Percentiles rank a stretch among this genome's conserved stretches.
These are phyloP conservation scores for Platysteira castanea DNA, from an alignment of 2,113 vertebrate genomes.

Conservation along the genomic window DNA sequence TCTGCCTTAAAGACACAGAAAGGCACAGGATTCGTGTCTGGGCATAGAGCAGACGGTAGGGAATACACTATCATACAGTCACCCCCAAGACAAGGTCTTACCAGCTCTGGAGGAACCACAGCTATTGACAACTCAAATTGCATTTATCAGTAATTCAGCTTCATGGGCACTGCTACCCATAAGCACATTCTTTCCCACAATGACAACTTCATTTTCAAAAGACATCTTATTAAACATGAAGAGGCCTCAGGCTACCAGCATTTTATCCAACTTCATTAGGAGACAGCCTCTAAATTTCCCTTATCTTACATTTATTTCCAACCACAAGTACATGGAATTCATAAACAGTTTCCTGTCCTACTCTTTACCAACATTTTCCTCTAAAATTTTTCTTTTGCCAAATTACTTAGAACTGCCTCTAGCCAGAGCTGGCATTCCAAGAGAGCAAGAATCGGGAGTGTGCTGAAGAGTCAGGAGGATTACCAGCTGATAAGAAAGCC, in stretches of 20 bases:
- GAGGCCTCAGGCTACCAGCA: neutral
- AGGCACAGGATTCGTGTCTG: too few species aligned
- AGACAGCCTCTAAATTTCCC: neutral
- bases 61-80: too few species aligned
- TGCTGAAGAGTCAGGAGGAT: neutral
- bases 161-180: neutral
- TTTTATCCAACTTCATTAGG: neutral
- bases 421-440: neutral
- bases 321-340: neutral
- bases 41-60: too few species aligned
- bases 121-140: neutral
- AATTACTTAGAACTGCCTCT: neutral
- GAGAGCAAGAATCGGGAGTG: neutral
- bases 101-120: neutral
- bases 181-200: neutral
- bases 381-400: neutral
- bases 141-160: neutral
- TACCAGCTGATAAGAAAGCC: neutral
- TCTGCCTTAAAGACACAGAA: too few species aligned
- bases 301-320: neutral
- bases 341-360: neutral
- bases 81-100: neutral
- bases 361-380: neutral
- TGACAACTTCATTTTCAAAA: neutral
- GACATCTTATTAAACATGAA: neutral